Percentiles rank a stretch among this genome's conserved stretches.
Conservation (phyloP, 2,888 invertebrate species). For the Pegoplata infirma region DNA sequence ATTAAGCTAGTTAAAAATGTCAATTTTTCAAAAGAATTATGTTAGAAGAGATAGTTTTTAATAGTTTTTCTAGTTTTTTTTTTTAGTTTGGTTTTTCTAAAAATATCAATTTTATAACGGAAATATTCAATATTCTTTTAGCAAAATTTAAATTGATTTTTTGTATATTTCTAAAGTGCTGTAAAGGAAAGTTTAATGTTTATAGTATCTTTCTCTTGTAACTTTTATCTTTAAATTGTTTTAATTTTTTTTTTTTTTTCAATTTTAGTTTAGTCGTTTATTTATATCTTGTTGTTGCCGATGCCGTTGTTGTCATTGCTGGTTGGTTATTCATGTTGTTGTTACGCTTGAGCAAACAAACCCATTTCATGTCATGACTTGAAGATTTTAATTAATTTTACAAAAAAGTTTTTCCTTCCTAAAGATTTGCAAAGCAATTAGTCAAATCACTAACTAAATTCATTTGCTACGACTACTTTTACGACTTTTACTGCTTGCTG, state of each 20-base stretch:
- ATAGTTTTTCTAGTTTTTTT: too few relatives aligned
- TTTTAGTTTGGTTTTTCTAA: not conserved
- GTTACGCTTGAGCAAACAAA: conserved; percentile 55
- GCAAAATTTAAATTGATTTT: not conserved
- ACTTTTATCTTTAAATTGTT: too few relatives aligned
- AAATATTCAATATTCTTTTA: conserved; percentile 18
- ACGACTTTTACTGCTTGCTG: too few relatives aligned
- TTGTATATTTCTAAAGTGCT: too few relatives aligned
- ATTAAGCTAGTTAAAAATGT: conserved; percentile 32
- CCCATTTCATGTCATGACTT: conserved; percentile 62
- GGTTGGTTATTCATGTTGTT: conserved; percentile 41
- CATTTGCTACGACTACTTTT: conserved; percentile 33
- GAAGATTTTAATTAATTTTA: conserved; percentile 63
- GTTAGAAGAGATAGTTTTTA: conserved; percentile 29
- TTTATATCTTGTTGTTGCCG: not conserved
- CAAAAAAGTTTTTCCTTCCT: conserved; percentile 53
- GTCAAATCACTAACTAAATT: conserved; percentile 62
- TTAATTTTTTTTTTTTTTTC: conserved; percentile 8
- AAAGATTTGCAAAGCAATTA: conserved; percentile 62
- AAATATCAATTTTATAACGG: conserved; percentile 32
- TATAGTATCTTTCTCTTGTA: not conserved
- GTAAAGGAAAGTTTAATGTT: too few relatives aligned
- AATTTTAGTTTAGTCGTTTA: conserved; percentile 33
- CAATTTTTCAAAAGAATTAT: conserved; percentile 35
- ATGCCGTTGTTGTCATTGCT: not conserved